Percentiles rank a stretch among this genome's conserved stretches.
Evolutionary conservation across 2,113 vertebrate species (phyloP).

Genomic region (Platysteira castanea): DNA sequence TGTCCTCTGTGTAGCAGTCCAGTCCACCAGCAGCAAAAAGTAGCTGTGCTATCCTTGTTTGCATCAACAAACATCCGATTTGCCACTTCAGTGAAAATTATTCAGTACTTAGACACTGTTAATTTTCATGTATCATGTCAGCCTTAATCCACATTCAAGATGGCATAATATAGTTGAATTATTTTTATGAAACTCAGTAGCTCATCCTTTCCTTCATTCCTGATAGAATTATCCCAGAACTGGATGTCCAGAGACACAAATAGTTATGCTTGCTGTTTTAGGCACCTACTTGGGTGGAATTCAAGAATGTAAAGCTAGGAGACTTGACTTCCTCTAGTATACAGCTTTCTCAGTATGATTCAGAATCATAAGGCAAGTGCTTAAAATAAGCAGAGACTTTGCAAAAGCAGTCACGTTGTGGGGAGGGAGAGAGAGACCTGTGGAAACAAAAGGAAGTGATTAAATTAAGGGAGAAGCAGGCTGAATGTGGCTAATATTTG

Average conservation of each 20-base stretch:
- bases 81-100: neutral
- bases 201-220: neutral
- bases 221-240: neutral
- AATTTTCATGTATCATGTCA: neutral
- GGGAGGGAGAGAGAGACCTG: neutral
- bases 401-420: neutral
- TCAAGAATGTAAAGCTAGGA: neutral
- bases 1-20: neutral
- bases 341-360: neutral
- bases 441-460: neutral
- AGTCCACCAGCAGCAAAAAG: neutral
- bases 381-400: neutral
- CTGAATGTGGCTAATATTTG: neutral
- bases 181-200: neutral
- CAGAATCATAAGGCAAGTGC: conserved; percentile 8
- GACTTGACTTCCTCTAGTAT: neutral
- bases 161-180: neutral
- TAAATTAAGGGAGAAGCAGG: neutral
- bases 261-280: neutral
- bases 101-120: neutral
- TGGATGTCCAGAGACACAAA: neutral
- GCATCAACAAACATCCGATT: neutral
- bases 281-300: neutral
- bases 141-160: neutral
- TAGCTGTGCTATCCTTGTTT: neutral